Conservation (phyloP, 2,888 invertebrate species). For the Hydrotaea diabolus region DNA sequence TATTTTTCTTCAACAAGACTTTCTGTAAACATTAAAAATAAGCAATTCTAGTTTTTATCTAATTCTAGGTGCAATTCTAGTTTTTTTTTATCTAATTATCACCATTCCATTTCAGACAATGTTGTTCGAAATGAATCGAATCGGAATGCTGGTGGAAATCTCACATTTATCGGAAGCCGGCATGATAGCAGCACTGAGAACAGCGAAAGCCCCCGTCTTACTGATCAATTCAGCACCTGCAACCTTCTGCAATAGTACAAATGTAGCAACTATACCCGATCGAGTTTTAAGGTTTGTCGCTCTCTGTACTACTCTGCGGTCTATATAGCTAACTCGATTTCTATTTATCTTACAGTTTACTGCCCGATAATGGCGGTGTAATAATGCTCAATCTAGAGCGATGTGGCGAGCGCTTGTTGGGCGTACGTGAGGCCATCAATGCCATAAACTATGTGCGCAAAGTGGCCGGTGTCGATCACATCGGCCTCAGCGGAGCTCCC, state of each 20-base stretch:
- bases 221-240: constrained; percentile 85
- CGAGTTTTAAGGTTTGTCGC: constrained; percentile 84
- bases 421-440: constrained; percentile 81
- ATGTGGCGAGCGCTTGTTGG: constrained; percentile 79
- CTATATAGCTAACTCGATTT: neutral
- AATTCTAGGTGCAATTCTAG: too few relatives aligned
- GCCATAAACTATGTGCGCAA: constrained; percentile 86
- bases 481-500: constrained; percentile 83
- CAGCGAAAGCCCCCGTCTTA: constrained; percentile 85
- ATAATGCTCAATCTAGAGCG: constrained; percentile 85
- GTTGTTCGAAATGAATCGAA: constrained; percentile 85
- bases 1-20: too few relatives aligned
- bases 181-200: constrained; percentile 84
- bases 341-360: constrained; percentile 70
- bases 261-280: constrained; percentile 90
- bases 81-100: constrained; percentile 5
- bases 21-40: too few relatives aligned
- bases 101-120: constrained; percentile 81
- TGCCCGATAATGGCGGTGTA: constrained; percentile 83
- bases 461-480: constrained; percentile 85
- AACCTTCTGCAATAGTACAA: constrained; percentile 85
- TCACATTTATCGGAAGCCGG: constrained; percentile 85
- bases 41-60: too few relatives aligned
- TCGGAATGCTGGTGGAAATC: constrained; percentile 87
- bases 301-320: too few relatives aligned